Conservation (phyloP, 2,888 invertebrate genomes). For the Noctua janthina region DNA sequence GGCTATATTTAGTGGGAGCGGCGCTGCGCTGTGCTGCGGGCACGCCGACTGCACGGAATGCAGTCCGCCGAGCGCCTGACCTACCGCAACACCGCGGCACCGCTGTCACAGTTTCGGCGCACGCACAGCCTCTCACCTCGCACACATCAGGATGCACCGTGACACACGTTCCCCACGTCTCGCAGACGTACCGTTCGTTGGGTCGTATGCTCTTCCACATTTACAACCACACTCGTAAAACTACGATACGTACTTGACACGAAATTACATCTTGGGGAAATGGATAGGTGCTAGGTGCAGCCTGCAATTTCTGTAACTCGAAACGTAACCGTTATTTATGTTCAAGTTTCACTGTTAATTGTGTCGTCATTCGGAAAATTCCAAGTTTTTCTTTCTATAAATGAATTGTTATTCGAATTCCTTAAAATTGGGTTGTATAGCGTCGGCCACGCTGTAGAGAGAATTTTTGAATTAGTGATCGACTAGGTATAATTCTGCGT, state of each 20-base stretch:
- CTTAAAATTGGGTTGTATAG: not conserved
- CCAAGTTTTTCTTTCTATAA: not conserved
- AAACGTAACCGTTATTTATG: conserved; percentile 46
- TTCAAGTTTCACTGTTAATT: conserved; percentile 43
- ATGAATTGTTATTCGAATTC: not conserved
- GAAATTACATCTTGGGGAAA: conserved; percentile 61
- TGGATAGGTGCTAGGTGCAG: conserved; percentile 56
- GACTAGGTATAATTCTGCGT: not conserved
- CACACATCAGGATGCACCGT: conserved; percentile 58
- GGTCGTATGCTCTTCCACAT: conserved; percentile 54
- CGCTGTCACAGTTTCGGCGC: conserved; percentile 85
- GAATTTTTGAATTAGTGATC: not conserved
- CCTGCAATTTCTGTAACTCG: conserved; percentile 48
- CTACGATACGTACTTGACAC: conserved; percentile 64
- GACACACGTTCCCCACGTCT: conserved; percentile 58
- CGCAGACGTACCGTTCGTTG: conserved; percentile 53
- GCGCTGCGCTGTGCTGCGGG: conserved; percentile 68
- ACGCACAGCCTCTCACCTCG: conserved; percentile 77
- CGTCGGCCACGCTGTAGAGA: not conserved
- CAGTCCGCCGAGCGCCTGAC: conserved; percentile 81
- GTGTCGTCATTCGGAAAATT: conserved; percentile 22
- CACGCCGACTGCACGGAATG: conserved; percentile 82
- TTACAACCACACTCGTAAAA: conserved; percentile 64
- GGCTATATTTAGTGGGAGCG: conserved; percentile 88
- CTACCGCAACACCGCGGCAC: conserved; percentile 85